These are phyloP conservation scores for Heliconius ismenius DNA, from an alignment of 2,888 invertebrate genomes.

Conservation along the genomic window DNA sequence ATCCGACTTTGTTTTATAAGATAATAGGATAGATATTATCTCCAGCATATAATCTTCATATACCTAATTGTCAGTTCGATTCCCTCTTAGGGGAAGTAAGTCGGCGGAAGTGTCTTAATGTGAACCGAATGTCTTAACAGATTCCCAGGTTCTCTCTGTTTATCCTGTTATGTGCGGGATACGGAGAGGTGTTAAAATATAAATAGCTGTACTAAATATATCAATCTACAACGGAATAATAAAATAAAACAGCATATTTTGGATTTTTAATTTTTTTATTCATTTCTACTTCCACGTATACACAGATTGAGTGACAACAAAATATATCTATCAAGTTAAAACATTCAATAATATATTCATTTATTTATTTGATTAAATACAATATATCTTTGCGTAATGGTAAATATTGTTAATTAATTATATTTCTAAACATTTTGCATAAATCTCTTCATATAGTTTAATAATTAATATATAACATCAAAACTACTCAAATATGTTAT, in stretches of 20 bases:
- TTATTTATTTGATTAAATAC: conserved; percentile 25
- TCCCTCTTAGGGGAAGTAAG: too few species aligned
- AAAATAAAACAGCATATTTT: conserved; percentile 18
- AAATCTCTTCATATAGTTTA: conserved; percentile 1
- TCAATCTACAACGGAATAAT: neutral
- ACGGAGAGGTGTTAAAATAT: too few species aligned
- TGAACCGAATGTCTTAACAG: too few species aligned
- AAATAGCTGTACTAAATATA: too few species aligned
- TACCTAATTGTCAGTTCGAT: too few species aligned
- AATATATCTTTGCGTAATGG: conserved; percentile 21
- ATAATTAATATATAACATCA: conserved; percentile 6
- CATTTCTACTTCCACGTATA: conserved; percentile 51
- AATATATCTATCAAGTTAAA: conserved; percentile 50
- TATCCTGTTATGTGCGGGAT: too few species aligned
- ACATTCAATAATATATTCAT: conserved; percentile 42
- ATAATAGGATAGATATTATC: too few species aligned
- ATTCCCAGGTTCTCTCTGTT: too few species aligned
- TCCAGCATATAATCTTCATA: too few species aligned
- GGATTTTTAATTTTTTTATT: conserved; percentile 37
- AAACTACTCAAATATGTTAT: conserved; percentile 6
- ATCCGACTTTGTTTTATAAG: too few species aligned
- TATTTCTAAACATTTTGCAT: conserved; percentile 2
- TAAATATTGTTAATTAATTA: neutral
- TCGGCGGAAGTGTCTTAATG: too few species aligned
- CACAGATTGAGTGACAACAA: conserved; percentile 49